Conservation (phyloP, 2,113 vertebrate species). For the Strix uralensis region DNA sequence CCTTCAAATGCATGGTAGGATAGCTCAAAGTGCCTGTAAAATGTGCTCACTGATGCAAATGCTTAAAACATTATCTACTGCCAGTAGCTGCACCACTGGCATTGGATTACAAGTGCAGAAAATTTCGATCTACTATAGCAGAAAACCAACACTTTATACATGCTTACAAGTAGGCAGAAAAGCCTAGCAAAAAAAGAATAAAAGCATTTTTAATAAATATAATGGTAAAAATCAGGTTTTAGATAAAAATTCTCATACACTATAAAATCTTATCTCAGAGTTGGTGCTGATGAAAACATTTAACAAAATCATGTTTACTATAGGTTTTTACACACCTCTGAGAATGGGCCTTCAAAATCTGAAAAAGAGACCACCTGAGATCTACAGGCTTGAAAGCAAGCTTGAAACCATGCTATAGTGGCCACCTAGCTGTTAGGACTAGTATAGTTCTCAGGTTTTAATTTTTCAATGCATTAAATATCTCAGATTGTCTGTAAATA, state of each 20-base stretch:
- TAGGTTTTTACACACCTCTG: background rate
- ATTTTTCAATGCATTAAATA: background rate
- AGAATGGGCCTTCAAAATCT: background rate
- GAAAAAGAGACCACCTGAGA: background rate
- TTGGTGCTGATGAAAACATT: background rate
- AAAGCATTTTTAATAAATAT: conserved; percentile 30
- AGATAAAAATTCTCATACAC: background rate
- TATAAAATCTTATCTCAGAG: background rate
- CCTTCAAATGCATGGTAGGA: conserved; percentile 31
- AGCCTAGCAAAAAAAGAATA: conserved; percentile 18
- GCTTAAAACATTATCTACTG: conserved; percentile 58
- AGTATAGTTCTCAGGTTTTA: background rate
- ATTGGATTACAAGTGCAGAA: conserved; percentile 56
- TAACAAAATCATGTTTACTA: background rate
- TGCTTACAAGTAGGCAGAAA: conserved; percentile 11
- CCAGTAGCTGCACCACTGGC: conserved; percentile 63
- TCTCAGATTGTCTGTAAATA: background rate
- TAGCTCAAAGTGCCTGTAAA: conserved; percentile 62
- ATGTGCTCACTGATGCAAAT: conserved; percentile 65
- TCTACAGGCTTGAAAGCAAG: background rate
- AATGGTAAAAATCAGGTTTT: background rate
- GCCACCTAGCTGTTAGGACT: background rate
- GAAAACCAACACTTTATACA: conserved; percentile 63
- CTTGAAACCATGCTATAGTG: background rate
- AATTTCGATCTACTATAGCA: conserved; percentile 56